Percentiles rank a stretch among this genome's conserved stretches.
Evolutionary conservation across 2,113 vertebrate species (phyloP).

Genomic region (Ammodytes dubius): DNA sequence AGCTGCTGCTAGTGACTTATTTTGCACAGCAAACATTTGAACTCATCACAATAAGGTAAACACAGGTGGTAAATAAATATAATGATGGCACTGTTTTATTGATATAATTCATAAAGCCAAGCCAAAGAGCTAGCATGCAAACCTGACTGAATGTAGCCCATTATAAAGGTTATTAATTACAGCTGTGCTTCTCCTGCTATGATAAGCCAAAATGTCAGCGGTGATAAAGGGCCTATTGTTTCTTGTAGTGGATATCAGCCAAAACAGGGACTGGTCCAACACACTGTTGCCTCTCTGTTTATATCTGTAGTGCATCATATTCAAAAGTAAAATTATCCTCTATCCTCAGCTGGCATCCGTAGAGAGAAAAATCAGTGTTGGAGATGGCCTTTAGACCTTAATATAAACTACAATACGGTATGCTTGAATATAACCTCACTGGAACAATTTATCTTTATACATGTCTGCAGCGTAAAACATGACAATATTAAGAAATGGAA

Average conservation of each 20-base stretch:
- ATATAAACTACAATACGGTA: neutral
- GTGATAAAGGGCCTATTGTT: constrained; percentile 18
- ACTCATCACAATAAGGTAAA: constrained; percentile 7
- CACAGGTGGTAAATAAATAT: constrained; percentile 30
- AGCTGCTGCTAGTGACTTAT: neutral
- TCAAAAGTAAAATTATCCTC: constrained; percentile 20
- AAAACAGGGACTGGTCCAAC: neutral
- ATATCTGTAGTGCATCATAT: neutral
- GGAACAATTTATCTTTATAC: neutral
- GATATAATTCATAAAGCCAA: neutral
- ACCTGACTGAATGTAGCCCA: neutral
- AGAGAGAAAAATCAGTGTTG: neutral
- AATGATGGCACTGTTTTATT: constrained; percentile 30
- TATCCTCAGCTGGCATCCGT: constrained; percentile 13
- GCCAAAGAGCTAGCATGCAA: constrained; percentile 1
- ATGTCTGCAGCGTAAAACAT: neutral
- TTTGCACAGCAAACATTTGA: neutral
- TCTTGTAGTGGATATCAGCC: neutral
- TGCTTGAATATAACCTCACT: neutral
- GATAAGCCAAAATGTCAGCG: neutral
- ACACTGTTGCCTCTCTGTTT: constrained; percentile 10
- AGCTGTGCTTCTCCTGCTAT: constrained; percentile 11
- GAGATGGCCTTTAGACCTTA: neutral
- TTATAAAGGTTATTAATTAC: constrained; percentile 30
- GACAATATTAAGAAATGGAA: neutral